Evolutionary conservation across 1,140 invertebrate genomes (phyloP), one percentile per base, ranked within the genome.

Genomic region (Drosophila pectinifera): DNA sequence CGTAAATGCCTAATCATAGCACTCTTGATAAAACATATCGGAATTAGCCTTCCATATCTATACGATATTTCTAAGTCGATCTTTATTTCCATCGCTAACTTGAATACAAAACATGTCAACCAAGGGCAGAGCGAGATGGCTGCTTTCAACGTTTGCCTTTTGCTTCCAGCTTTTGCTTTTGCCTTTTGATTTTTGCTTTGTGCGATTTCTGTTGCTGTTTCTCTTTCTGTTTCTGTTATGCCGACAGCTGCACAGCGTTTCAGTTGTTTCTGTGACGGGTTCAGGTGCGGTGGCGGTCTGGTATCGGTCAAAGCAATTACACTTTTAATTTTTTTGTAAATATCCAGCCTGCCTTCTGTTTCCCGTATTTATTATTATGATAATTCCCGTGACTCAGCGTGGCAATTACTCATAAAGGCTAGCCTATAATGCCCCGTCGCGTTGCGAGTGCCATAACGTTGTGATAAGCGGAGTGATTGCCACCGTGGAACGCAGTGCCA

Each of bases 181-280:
- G n/a, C 10, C 4, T 22, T 31, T 59, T 59, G 45, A 14, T 34
- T 51, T 51, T 51, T 16, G 43, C 43, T 46, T 48, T 58, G 56
- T 62, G 53, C 51, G 34, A 58, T 39, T 54, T 24, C 45, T 38
- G 46, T 53, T 38, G 16, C 58, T 55, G 59, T 41, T 59, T 62
- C 58, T 57, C 54, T 41, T 41, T 62, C 58, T 58, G 51, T 38
- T 57, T 57, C 51, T 65, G 59, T 49, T 68, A 61, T 75, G 63
- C 67, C 73, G 73, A 72, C 58, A 67, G 53, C 49, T 59, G 73
- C 73, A 61, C 74, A 67, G 62, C 80, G 24, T 54, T 77, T 80
- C 84, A 88, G 83, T 88, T 78, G 83, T 74, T 70, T 70, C 51
- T 63, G 80, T 73, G 83, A 80, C 83, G 83, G 77, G 80, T 80